Conservation (phyloP, 1,140 invertebrate genomes). For the Nymphalis io region DNA sequence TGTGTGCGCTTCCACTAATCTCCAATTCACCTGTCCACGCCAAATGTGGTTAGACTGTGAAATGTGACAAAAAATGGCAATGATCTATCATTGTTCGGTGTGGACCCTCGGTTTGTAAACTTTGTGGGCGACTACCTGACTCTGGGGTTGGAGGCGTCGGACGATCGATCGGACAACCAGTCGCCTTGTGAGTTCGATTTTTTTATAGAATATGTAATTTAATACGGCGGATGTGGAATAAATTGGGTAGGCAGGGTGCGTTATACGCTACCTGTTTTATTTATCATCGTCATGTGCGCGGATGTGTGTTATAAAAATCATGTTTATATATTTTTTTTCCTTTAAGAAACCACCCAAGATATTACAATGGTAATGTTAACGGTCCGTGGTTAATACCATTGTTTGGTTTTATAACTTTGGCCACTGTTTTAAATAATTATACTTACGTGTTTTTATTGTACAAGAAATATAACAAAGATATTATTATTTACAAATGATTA, state of each 20-base stretch:
- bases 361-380: slow-evolving; percentile 51
- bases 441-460: slow-evolving; percentile 23
- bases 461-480: slow-evolving; percentile 7
- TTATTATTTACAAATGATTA: slow-evolving; percentile 5
- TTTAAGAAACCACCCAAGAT: slow-evolving; percentile 39
- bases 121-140: slow-evolving; percentile 74
- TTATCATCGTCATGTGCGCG: slow-evolving; percentile 52
- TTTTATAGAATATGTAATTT: slow-evolving; percentile 69
- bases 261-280: slow-evolving; percentile 76
- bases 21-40: slow-evolving; percentile 72
- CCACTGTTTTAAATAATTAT: slow-evolving; percentile 66
- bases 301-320: slow-evolving; percentile 45
- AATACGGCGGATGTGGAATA: slow-evolving; percentile 77
- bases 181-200: slow-evolving; percentile 70
- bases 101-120: slow-evolving; percentile 66
- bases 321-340: slow-evolving; percentile 52
- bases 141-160: slow-evolving; percentile 56
- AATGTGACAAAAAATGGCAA: slow-evolving; percentile 79
- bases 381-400: slow-evolving; percentile 60
- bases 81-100: slow-evolving; percentile 58
- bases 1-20: slow-evolving; percentile 71
- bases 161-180: slow-evolving; percentile 59
- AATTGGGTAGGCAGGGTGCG: slow-evolving; percentile 76
- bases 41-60: slow-evolving; percentile 72
- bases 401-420: slow-evolving; percentile 46